Conservation (phyloP, 2,113 vertebrate genomes). For the Dipodomys stephensi region DNA sequence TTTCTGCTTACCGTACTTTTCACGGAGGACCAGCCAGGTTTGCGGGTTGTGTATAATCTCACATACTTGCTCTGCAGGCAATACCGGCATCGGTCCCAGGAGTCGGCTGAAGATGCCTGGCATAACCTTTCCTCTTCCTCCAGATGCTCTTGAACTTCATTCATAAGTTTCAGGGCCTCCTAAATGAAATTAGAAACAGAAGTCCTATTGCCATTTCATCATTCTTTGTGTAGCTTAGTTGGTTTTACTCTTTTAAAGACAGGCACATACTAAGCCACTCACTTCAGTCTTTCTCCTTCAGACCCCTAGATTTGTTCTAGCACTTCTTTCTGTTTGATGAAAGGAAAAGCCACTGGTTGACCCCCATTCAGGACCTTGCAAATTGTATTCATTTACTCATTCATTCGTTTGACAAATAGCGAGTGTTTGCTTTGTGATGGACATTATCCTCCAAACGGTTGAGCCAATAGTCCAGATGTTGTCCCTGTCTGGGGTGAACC, state of each 20-base stretch:
- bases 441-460: background rate
- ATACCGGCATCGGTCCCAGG: constrained; percentile 92
- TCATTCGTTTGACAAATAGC: background rate
- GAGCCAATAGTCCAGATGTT: background rate
- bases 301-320: background rate
- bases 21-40: constrained; percentile 86
- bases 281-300: background rate
- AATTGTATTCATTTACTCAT: background rate
- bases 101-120: constrained; percentile 86
- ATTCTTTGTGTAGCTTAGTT: constrained; percentile 1
- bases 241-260: constrained; percentile 28
- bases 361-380: background rate
- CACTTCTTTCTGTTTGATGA: background rate
- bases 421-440: background rate
- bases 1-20: constrained; percentile 88
- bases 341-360: background rate
- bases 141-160: constrained; percentile 92
- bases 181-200: constrained; percentile 79
- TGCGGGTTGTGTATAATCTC: constrained; percentile 91
- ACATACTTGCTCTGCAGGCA: constrained; percentile 93
- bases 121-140: constrained; percentile 92
- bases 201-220: background rate
- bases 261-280: background rate
- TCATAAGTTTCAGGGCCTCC: constrained; percentile 90
- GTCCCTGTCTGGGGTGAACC: background rate